Evolutionary conservation across 1,140 invertebrate genomes (phyloP), one percentile per base, ranked within the genome.

Genomic region (Ceratoteleas bidentatus): DNA sequence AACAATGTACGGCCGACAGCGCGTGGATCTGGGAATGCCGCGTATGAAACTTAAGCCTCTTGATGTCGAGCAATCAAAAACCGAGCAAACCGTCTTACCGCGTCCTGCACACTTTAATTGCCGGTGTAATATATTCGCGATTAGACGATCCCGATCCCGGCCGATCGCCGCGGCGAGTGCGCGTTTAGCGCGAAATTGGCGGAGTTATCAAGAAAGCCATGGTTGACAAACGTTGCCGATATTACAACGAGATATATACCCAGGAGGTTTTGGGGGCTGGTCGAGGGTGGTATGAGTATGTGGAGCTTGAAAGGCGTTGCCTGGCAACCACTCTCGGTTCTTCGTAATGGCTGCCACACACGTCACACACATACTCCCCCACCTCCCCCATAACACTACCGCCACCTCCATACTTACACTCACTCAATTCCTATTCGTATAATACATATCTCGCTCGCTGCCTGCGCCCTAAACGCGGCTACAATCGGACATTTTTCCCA

Each of bases 301-400:
- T 90, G 89, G 88, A 88, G 88, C 86, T 73, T 88, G 88, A 89
- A 89, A 89, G 87, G 85, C 88, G 90, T 91, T 91, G 90, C 90
- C 84, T 86, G 85, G 90, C 90, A 90, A 91, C 90, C 85, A 87
- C 88, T 87, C 88, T 87, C 84, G 84, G 85, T 80, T 85, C 85
- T 86, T 81, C 85, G 89, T 90, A 89, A 91, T 91, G 89, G 90
- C 90, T 86, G 89, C 89, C 89, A 90, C 89, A 90, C 89, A 90
- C 89, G 89, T 89, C 87, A 90, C 89, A 88, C 85, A 87, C 86
- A 88, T 85, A 85, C 83, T 80, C 85, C 65, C 84, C 81, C 83
- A 83, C 80, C 65, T 68, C 74, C 61, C 82, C 77, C 79, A 62
- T 77, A 64, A 81, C 54, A 76, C 69, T 80, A 81, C 83, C 60